phyloP scores from a whole-genome alignment of 2,888 invertebrate genomes.

The Andrena fulva region DNA sequence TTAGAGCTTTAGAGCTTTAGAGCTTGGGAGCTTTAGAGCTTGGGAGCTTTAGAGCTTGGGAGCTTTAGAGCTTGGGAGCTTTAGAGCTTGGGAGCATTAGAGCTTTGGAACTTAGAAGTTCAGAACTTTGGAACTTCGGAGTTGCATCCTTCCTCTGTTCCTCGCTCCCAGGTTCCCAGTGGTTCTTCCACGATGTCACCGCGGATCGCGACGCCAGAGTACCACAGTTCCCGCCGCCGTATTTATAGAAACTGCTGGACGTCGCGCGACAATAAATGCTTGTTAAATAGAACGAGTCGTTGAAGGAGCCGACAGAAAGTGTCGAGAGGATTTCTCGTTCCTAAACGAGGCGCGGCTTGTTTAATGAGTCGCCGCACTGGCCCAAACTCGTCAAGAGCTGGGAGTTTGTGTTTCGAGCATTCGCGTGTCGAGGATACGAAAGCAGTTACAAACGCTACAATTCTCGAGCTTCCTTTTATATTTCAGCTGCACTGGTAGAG shows the following conservation, averaged over 20 bases:
- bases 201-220: conserved; percentile 27
- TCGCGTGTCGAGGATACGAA: too few species aligned
- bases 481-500: too few species aligned
- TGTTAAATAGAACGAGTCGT: conserved; percentile 57
- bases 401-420: too few species aligned
- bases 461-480: too few species aligned
- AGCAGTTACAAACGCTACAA: too few species aligned
- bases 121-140: too few species aligned
- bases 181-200: conserved; percentile 14
- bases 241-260: conserved; percentile 61
- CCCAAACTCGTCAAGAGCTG: not conserved
- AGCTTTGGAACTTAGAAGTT: too few species aligned
- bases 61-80: too few species aligned
- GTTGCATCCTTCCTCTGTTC: not conserved
- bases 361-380: conserved; percentile 46
- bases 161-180: not conserved
- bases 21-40: too few species aligned
- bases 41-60: too few species aligned
- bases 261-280: conserved; percentile 54
- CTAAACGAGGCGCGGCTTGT: conserved; percentile 40
- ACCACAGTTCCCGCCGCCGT: conserved; percentile 23
- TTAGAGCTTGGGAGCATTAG: too few species aligned
- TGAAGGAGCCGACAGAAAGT: conserved; percentile 21
- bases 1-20: too few species aligned
- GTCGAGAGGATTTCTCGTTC: conserved; percentile 43